Conservation (phyloP, 1,140 invertebrate species). For the Ladona fulva region DNA sequence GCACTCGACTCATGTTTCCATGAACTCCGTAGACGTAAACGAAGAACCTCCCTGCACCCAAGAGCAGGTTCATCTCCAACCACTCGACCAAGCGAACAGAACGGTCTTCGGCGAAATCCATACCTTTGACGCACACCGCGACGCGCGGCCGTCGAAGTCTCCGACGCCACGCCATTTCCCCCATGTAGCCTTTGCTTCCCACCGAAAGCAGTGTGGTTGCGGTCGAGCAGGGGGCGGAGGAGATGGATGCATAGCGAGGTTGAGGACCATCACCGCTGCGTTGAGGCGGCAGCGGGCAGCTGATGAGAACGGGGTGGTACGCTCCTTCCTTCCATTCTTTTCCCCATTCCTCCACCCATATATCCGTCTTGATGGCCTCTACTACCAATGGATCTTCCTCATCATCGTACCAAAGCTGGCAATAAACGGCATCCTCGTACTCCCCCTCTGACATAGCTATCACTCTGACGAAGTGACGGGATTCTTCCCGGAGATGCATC, state of each 20-base stretch:
- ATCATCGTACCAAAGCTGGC: slow-evolving; percentile 3
- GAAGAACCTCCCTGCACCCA: not conserved
- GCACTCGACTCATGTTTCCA: slow-evolving; percentile 40
- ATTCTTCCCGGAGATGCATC: not conserved
- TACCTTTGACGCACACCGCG: slow-evolving; percentile 10
- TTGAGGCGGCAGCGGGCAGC: not conserved
- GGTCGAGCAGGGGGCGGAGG: not conserved
- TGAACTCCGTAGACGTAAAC: slow-evolving; percentile 32
- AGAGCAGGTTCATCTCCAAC: not conserved
- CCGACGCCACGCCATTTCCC: too few species aligned
- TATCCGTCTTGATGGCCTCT: not conserved
- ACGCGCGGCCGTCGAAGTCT: not conserved
- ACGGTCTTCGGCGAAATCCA: not conserved
- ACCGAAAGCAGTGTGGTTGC: not conserved
- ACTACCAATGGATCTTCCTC: not conserved
- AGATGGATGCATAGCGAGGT: slow-evolving; percentile 47
- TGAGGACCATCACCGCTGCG: slow-evolving; percentile 57
- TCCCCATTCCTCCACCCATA: not conserved
- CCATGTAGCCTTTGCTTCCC: not conserved
- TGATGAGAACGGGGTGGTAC: not conserved
- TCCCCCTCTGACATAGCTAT: not conserved
- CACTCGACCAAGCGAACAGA: not conserved
- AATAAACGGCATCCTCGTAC: not conserved
- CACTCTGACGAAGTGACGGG: not conserved
- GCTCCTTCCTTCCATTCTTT: not conserved